Evolutionary conservation across 1,140 invertebrate genomes (phyloP).

Genomic region (Musca domestica): DNA sequence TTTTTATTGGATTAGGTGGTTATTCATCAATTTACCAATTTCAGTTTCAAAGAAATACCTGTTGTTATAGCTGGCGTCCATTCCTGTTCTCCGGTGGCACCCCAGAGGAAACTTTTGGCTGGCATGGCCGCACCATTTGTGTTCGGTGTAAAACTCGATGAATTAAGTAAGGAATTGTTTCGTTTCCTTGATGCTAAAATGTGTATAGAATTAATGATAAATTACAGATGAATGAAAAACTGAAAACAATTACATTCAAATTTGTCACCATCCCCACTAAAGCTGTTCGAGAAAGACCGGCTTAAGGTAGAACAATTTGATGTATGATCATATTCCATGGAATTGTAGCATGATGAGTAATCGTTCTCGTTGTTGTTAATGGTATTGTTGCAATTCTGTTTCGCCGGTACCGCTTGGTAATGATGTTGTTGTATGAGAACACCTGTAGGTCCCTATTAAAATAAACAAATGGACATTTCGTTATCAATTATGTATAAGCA

Average conservation of each 20-base stretch:
- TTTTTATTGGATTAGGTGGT: too few species aligned
- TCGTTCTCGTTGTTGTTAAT: slow-evolving; percentile 39
- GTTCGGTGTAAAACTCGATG: slow-evolving; percentile 34
- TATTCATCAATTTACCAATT: neutral
- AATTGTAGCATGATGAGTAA: slow-evolving; percentile 31
- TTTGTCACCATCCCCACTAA: slow-evolving; percentile 35
- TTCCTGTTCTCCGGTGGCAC: slow-evolving; percentile 88
- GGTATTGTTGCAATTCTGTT: slow-evolving; percentile 31
- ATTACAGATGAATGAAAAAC: too few species aligned
- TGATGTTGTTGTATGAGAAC: slow-evolving; percentile 91
- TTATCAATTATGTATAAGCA: too few species aligned
- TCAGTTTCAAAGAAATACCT: slow-evolving; percentile 68
- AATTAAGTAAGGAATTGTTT: slow-evolving; percentile 39
- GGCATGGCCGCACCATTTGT: slow-evolving; percentile 50
- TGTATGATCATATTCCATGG: slow-evolving; percentile 39
- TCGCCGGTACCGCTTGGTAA: slow-evolving; percentile 76
- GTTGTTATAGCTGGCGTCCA: slow-evolving; percentile 93
- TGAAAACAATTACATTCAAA: slow-evolving; percentile 38
- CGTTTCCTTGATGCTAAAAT: slow-evolving; percentile 39
- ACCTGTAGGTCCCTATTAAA: slow-evolving; percentile 73
- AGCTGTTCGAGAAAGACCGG: slow-evolving; percentile 30
- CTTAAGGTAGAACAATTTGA: slow-evolving; percentile 36
- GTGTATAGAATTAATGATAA: too few species aligned
- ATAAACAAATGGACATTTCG: slow-evolving; percentile 32
- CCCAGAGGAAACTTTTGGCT: slow-evolving; percentile 78